Base-by-base conservation (phyloP, 2,888 invertebrate species). In the Thymelicus acteon region DNA sequence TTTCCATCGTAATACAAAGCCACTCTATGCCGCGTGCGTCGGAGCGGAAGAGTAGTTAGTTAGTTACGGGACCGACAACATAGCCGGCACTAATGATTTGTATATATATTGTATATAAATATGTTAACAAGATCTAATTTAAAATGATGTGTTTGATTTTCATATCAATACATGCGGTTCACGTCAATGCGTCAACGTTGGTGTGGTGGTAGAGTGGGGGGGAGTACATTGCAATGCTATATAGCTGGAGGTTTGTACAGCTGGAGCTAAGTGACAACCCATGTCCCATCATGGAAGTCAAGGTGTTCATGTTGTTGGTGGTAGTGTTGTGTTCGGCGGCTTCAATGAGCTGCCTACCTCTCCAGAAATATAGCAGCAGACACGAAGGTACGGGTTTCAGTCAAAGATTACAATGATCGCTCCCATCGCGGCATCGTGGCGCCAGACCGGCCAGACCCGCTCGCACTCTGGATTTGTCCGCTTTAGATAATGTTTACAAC, bases 131-230 rank as follows among this genome's bases (percentile, higher is more conserved):
- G 48, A 15, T 49, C n/a, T 49, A 49, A 49, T 49, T 49, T n/a
- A 49, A 49, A 49, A 49, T 49, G 48, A 49, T 49, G 7, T 49
- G 48, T 49, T 49, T 49, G 48, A 15, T 49, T 15, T 49, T 49
- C 15, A 15, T 49, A 49, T 49, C 15, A 40, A n/a, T 49, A 49
- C n/a, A 49, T 15, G 15, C 15, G n/a, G 8, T 49, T 15, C 48
- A n/a, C n/a, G 48, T 49, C 48, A 49, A 15, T n/a, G n/a, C 6
- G 4, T 6, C n/a, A 1, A n/a, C 48, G 6, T 6, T 5, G 48
- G 6, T n/a, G 48, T 8, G 40, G 8, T 8, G 40, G 40, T 6
- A n/a, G 4, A 31, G 15, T 6, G 48, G 15, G 7, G 48, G 48
- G 48, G 48, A 49, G 15, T 6, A 13, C 12, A 2, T 12, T 47